Percentiles rank a stretch among this genome's conserved stretches.
These are phyloP conservation scores for Crambe crambe DNA, from an alignment of 37 sponge, comb jelly and placozoan genomes.

Conservation along the genomic window DNA sequence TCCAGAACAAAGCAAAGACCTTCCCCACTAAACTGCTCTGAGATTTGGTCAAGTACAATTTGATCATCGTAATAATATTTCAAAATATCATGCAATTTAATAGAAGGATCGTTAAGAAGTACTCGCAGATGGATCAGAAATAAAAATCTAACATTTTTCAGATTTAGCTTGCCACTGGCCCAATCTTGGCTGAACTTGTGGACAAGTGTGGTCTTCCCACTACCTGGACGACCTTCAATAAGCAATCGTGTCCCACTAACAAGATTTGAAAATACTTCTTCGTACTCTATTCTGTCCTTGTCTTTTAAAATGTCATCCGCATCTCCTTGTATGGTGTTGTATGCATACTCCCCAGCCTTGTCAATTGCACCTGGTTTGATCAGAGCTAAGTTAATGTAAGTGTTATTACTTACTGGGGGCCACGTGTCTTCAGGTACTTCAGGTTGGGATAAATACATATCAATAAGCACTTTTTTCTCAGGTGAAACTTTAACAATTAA, in stretches of 20 bases:
- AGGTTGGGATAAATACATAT: background rate
- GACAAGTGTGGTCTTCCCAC: conserved; percentile 34
- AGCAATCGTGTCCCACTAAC: background rate
- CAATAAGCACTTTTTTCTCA: background rate
- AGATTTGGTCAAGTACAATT: background rate
- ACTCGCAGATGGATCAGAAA: background rate
- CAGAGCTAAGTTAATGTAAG: conserved; percentile 13
- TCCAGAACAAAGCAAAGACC: conserved; percentile 14
- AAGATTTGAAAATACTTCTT: background rate
- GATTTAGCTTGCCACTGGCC: background rate
- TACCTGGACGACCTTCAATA: conserved; percentile 28
- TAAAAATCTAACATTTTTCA: background rate
- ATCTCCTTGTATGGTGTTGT: background rate
- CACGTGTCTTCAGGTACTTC: conserved; percentile 16
- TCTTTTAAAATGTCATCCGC: conserved; percentile 3
- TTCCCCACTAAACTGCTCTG: background rate
- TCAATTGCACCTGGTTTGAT: background rate
- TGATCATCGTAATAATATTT: background rate
- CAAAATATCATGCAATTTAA: background rate
- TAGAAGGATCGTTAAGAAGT: background rate
- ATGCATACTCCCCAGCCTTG: background rate
- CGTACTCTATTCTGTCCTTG: background rate
- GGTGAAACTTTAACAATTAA: background rate
- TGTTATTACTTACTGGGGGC: background rate
- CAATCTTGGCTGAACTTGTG: conserved; percentile 21